A percentile compares a stretch with the other conserved stretches of the same genome.
Conservation (phyloP, 2,888 invertebrate genomes). For the Nemoura dubitans region DNA sequence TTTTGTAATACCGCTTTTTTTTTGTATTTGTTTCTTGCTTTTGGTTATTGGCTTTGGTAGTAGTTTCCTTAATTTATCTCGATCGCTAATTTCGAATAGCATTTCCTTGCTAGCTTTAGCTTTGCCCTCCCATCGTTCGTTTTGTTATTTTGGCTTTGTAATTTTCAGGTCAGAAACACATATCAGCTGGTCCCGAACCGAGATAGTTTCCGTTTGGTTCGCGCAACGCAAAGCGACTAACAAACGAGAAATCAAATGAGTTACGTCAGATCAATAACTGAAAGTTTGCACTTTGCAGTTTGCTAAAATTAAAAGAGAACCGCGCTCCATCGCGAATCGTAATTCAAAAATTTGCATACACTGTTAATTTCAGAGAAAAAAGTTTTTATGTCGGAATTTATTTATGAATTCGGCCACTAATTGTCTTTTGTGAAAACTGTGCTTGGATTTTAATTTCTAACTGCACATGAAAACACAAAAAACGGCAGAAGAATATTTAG, state of each 20-base stretch:
- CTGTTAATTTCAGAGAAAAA: neutral
- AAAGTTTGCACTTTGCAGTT: neutral
- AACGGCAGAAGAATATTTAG: neutral
- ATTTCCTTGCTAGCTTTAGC: neutral
- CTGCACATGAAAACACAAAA: neutral
- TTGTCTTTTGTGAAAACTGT: neutral
- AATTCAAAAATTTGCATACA: neutral
- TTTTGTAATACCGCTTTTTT: too few relatives aligned
- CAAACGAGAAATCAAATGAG: neutral
- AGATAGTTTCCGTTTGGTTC: neutral
- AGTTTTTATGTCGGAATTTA: neutral
- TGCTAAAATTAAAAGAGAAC: neutral
- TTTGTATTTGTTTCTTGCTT: too few relatives aligned
- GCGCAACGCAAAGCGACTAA: neutral
- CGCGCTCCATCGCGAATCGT: neutral
- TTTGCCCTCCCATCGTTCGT: neutral
- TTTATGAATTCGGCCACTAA: neutral
- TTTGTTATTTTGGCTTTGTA: neutral
- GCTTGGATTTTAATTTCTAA: neutral
- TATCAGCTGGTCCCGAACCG: too few relatives aligned
- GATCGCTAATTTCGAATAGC: neutral
- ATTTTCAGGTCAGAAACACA: neutral
- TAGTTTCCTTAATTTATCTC: too few relatives aligned
- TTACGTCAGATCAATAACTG: neutral
- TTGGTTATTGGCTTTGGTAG: too few relatives aligned